Evolutionary conservation across 2,797 vertebrate species (phyloP).

Genomic region (Morus bassanus): DNA sequence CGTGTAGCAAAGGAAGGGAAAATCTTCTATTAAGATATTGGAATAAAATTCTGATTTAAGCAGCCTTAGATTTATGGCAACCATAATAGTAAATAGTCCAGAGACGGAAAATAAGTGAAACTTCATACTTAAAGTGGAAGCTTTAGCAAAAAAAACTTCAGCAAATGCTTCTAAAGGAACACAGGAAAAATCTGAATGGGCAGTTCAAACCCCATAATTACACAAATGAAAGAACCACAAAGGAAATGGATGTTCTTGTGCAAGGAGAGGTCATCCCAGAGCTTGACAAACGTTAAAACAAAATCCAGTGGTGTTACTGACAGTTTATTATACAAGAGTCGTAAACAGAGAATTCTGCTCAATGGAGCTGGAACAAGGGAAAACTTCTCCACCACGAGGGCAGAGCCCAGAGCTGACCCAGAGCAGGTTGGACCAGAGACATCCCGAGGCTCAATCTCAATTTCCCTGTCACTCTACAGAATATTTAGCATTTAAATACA

Average conservation of each 20-base stretch:
- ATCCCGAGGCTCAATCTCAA: not conserved
- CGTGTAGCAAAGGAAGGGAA: not conserved
- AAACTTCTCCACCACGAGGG: not conserved
- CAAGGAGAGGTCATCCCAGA: not conserved
- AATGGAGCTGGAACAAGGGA: not conserved
- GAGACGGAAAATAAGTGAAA: not conserved
- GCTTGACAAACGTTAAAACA: not conserved
- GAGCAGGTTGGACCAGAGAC: not conserved
- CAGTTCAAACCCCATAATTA: not conserved
- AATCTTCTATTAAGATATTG: not conserved
- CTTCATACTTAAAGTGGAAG: not conserved
- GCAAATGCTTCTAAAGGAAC: not conserved
- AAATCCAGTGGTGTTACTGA: not conserved
- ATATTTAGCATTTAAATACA: not conserved
- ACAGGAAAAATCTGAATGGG: too few species aligned
- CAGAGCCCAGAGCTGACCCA: not conserved
- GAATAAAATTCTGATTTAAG: not conserved
- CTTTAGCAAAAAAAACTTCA: not conserved
- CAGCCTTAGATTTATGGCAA: not conserved
- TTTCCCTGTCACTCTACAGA: not conserved
- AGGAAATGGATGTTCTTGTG: not conserved
- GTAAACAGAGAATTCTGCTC: not conserved
- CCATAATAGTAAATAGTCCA: not conserved
- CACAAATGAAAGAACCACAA: not conserved
- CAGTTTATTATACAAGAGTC: not conserved